phyloP scores from a whole-genome alignment of 2,113 vertebrate genomes.

The Morone saxatilis region DNA sequence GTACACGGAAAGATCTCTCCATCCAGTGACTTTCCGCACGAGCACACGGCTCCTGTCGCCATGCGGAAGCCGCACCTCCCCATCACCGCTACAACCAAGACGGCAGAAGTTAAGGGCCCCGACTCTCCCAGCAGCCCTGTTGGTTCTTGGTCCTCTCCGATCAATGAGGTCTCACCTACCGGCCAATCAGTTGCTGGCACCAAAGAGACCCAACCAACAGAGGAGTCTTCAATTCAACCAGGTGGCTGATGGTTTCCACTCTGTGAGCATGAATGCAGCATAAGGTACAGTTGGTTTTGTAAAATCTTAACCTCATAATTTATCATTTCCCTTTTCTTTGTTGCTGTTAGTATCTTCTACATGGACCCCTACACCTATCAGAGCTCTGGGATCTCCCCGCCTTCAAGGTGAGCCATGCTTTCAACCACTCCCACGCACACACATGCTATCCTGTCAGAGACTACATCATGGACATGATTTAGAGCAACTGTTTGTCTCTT shows the following conservation, averaged over 20 bases:
- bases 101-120: conserved; percentile 76
- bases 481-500: conserved; percentile 16
- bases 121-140: conserved; percentile 76
- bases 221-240: conserved; percentile 81
- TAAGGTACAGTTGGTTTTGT: background rate
- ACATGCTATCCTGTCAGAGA: background rate
- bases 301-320: too few species aligned
- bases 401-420: conserved; percentile 79
- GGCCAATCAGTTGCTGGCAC: conserved; percentile 69
- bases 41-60: conserved; percentile 84
- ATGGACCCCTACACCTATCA: conserved; percentile 81
- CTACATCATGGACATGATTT: background rate
- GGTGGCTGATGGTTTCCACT: conserved; percentile 69
- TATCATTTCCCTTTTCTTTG: conserved; percentile 2
- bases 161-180: conserved; percentile 59
- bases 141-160: conserved; percentile 53
- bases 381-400: conserved; percentile 78
- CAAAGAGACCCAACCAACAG: conserved; percentile 65
- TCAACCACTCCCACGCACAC: background rate
- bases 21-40: conserved; percentile 71
- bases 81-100: conserved; percentile 91
- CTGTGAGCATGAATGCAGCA: background rate
- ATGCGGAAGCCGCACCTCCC: conserved; percentile 92
- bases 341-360: conserved; percentile 72
- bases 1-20: conserved; percentile 75